phyloP scores from a whole-genome alignment of 2,888 invertebrate genomes.

The Meloe dianella region DNA sequence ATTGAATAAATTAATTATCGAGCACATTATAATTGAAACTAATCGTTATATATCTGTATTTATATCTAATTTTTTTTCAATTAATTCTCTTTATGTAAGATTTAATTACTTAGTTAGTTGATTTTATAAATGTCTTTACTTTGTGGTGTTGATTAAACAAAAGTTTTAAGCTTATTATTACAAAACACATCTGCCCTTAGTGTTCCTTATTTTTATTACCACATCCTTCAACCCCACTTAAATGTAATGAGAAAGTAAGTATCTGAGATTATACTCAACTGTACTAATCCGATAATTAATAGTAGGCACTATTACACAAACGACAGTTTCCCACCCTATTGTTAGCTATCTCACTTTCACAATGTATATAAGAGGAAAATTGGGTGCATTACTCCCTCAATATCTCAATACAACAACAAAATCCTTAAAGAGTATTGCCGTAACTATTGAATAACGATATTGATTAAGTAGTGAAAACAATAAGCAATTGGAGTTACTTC shows the following conservation, averaged over 20 bases:
- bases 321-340: conserved; percentile 9
- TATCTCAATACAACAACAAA: neutral
- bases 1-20: conserved; percentile 10
- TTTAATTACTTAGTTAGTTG: neutral
- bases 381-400: conserved; percentile 2
- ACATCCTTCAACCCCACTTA: conserved; percentile 29
- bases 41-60: neutral
- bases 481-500: neutral
- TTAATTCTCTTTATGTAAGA: neutral
- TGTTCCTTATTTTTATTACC: conserved; percentile 34
- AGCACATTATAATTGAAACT: neutral
- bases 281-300: conserved; percentile 32
- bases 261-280: conserved; percentile 29
- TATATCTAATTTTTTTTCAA: neutral
- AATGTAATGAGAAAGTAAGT: conserved; percentile 33
- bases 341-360: neutral
- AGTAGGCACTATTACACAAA: conserved; percentile 11
- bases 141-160: conserved; percentile 33
- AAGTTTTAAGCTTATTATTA: conserved; percentile 31
- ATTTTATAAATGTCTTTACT: conserved; percentile 17
- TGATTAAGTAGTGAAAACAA: neutral
- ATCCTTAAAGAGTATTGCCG: neutral
- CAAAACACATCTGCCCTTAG: conserved; percentile 28
- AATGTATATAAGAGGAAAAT: neutral
- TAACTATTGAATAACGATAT: neutral